Evolutionary conservation across 2,113 vertebrate genomes (phyloP).

Genomic region (Anguilla japonica): DNA sequence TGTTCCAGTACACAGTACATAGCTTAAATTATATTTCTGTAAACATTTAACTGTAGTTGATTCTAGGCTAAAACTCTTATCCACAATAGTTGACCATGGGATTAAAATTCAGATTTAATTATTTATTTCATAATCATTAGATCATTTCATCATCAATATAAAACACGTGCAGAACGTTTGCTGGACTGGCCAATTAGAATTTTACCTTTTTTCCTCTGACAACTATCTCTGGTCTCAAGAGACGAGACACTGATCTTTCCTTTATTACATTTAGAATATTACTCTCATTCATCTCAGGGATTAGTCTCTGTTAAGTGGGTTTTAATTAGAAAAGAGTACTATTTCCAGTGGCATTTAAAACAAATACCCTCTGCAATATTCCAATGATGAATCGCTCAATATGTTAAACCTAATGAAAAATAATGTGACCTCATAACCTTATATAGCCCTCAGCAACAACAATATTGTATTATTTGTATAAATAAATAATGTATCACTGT

Average conservation of each 20-base stretch:
- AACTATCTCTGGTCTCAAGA: not conserved
- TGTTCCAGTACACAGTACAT: no score
- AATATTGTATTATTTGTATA: slow-evolving; percentile 19
- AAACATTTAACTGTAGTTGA: not conserved
- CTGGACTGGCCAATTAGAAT: not conserved
- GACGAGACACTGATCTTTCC: not conserved
- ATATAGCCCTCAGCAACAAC: slow-evolving; percentile 16
- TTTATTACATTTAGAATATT: slow-evolving; percentile 9
- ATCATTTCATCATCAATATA: not conserved
- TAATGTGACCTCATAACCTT: slow-evolving; percentile 28
- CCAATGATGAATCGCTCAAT: slow-evolving; percentile 16
- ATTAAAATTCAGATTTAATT: not conserved
- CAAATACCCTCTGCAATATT: not conserved
- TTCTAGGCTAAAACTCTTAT: not conserved
- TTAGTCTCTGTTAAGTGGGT: slow-evolving; percentile 5
- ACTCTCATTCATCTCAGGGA: slow-evolving; percentile 13
- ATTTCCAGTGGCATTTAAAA: slow-evolving; percentile 10
- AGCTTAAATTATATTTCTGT: no score
- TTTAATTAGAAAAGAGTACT: slow-evolving; percentile 15
- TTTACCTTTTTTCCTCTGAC: not conserved
- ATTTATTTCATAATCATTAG: not conserved
- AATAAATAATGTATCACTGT: slow-evolving; percentile 25
- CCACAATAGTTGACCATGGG: not conserved
- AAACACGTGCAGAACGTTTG: not conserved
- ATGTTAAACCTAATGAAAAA: slow-evolving; percentile 22